phyloP scores from a whole-genome alignment of 2,888 invertebrate genomes.

The Disparrhopalites patrizii region DNA sequence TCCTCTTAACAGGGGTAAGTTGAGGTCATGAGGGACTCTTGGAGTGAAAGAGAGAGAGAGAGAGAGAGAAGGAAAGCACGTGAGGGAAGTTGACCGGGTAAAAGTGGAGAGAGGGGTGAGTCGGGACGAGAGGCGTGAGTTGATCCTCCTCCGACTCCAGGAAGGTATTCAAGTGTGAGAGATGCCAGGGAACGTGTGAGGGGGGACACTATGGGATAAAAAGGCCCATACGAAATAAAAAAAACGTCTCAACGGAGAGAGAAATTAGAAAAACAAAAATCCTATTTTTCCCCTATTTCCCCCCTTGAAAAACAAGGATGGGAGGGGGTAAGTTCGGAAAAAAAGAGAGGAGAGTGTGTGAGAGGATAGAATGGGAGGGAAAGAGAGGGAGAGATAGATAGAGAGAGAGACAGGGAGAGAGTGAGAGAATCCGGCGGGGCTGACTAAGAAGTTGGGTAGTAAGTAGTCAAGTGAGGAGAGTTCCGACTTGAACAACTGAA shows the following conservation, averaged over 20 bases:
- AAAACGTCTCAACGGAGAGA: conserved; percentile 18
- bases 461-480: conserved; percentile 25
- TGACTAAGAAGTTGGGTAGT: conserved; percentile 25
- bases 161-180: conserved; percentile 29
- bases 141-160: not conserved
- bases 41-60: too few relatives aligned
- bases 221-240: not conserved
- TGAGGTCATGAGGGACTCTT: too few relatives aligned
- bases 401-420: too few relatives aligned
- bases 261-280: not conserved
- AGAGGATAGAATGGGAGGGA: conserved; percentile 2
- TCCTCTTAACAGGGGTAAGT: too few relatives aligned
- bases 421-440: too few relatives aligned
- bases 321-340: not conserved
- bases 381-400: too few relatives aligned
- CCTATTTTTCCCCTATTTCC: too few relatives aligned
- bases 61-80: too few relatives aligned
- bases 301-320: not conserved
- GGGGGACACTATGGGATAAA: conserved; percentile 2
- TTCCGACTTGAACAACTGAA: conserved; percentile 23
- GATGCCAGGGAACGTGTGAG: conserved; percentile 25
- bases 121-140: conserved; percentile 5
- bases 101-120: conserved; percentile 12
- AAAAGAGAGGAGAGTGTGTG: not conserved
- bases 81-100: too few relatives aligned